Conservation (phyloP, 2,888 invertebrate species). For the Epinotia bilunana region DNA sequence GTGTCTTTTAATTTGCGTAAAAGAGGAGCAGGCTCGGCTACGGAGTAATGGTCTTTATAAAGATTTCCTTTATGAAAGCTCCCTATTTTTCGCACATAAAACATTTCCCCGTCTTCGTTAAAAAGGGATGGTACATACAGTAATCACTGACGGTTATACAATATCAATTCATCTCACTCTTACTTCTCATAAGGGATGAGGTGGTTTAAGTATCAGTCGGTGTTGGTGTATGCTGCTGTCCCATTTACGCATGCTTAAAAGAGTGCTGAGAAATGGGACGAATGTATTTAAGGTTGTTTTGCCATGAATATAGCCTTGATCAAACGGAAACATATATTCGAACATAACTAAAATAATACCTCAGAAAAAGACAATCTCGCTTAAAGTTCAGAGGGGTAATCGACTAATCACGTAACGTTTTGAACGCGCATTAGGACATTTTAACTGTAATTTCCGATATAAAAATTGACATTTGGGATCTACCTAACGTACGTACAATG, state of each 20-base stretch:
- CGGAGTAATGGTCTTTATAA: slow-evolving; percentile 30
- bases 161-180: not conserved
- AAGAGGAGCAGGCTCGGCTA: slow-evolving; percentile 64
- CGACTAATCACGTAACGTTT: no score
- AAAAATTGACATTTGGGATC: no score
- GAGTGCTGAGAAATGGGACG: not conserved
- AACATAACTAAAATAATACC: no score
- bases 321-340: no score
- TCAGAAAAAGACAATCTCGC: no score
- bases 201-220: not conserved
- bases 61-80: slow-evolving; percentile 22
- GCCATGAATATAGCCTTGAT: not conserved
- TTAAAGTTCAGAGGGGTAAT: no score
- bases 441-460: no score
- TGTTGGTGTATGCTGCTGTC: not conserved
- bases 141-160: not conserved
- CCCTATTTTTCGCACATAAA: slow-evolving; percentile 19
- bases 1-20: slow-evolving; percentile 83
- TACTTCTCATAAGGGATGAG: not conserved
- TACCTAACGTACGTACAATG: no score
- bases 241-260: not conserved
- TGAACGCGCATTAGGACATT: no score
- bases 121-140: slow-evolving; percentile 4
- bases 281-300: not conserved
- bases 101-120: slow-evolving; percentile 2